Evolutionary conservation across 1,140 invertebrate genomes (phyloP), one percentile per base, ranked within the genome.

Genomic region (Anastatus disparis): DNA sequence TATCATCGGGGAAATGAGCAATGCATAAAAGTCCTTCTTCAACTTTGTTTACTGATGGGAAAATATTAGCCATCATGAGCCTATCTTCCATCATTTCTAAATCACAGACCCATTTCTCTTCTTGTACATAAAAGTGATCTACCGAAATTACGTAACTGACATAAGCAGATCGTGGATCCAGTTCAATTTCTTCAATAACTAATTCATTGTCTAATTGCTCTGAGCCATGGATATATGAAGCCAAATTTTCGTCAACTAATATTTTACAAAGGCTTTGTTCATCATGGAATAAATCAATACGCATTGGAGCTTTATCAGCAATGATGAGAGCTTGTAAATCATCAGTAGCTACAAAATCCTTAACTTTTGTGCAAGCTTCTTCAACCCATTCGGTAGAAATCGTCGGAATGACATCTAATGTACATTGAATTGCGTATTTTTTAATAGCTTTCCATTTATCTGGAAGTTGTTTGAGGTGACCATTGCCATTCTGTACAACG

Each of bases 361-460:
- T 88, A 74, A 93, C 92, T 46, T 84, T 84, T 12, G 88, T 84
- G 13, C 88, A 88, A 2, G 89, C 89, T 0, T 88, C 84, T 53
- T 90, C 87, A 1, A 84, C 87, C 92, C 92, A 94, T 58, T 93
- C 91, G 0, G 88, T 87, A 15, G 87, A 87, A 17, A 86, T 86
- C 0, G 87, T 82, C 0, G 92, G 90, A n/a, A 88, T 81, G 1
- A 92, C 85, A 74, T 92, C 89, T 10, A 93, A 82, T 62, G 89
- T 89, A 29, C 90, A 91, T 72, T 89, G 89, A 6, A 89, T 78
- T 1, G 90, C 89, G 64, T 89, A 90, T 9, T 87, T 83, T 56
- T 89, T 86, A 1, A 88, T 77, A 15, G 81, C 81, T 62, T 82
- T 84, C 72, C 88, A 83, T 44, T 86, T 81, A 13, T 88, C 84